phyloP scores from a whole-genome alignment of 2,888 invertebrate genomes.

The Tromatobia lineatoria region DNA sequence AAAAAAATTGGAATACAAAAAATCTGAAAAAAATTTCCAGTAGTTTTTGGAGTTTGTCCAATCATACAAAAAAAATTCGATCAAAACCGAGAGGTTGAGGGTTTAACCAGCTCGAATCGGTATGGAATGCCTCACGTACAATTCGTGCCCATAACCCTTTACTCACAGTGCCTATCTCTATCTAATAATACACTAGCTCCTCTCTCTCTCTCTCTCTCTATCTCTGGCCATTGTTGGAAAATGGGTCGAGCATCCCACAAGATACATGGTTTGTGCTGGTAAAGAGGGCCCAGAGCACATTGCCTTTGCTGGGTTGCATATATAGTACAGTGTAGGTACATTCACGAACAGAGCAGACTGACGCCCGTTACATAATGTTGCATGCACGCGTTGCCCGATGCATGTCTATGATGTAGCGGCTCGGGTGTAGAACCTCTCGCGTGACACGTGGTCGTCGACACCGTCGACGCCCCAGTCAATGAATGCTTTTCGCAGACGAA shows the following conservation, averaged over 20 bases:
- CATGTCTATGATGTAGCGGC: slow-evolving; percentile 10
- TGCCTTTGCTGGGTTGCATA: slow-evolving; percentile 30
- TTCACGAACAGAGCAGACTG: slow-evolving; percentile 47
- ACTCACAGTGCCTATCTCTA: slow-evolving; percentile 44
- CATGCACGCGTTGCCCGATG: slow-evolving; percentile 22
- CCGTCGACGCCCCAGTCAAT: slow-evolving; percentile 35
- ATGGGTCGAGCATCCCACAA: slow-evolving; percentile 69
- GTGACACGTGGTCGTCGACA: slow-evolving; percentile 53
- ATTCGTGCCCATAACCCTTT: slow-evolving; percentile 51
- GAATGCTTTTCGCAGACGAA: slow-evolving; percentile 49
- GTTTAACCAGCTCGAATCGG: too few relatives aligned
- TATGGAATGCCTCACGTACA: too few relatives aligned
- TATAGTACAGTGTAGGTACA: background rate
- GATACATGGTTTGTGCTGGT: slow-evolving; percentile 53
- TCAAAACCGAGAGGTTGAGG: too few relatives aligned
- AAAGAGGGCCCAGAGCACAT: background rate
- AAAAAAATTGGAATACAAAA: too few relatives aligned
- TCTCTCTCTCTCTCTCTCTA: slow-evolving; percentile 32
- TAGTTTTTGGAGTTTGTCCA: too few relatives aligned
- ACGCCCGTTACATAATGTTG: slow-evolving; percentile 49
- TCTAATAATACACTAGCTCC: slow-evolving; percentile 58
- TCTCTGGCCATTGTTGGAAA: slow-evolving; percentile 66
- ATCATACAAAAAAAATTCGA: too few relatives aligned
- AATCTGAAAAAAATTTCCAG: too few relatives aligned
- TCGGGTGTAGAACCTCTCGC: slow-evolving; percentile 27